Evolutionary conservation across 1,140 invertebrate species (phyloP).

Genomic region (Cydia pomonella): DNA sequence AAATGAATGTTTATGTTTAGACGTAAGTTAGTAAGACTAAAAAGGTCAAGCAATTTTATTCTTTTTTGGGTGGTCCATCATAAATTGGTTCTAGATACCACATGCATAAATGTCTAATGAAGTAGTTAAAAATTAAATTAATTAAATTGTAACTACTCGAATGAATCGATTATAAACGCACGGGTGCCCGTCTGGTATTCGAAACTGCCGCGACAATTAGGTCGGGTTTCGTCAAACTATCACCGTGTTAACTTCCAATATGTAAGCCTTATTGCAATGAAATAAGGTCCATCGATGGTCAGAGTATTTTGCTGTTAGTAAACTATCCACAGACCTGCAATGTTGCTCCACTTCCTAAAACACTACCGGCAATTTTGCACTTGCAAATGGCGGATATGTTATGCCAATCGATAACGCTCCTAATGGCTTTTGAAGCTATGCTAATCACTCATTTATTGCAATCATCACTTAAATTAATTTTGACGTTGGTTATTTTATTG

Average conservation of each 20-base stretch:
- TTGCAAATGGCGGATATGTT: constrained; percentile 24
- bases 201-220: constrained; percentile 49
- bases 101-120: not conserved
- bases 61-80: not conserved
- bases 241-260: constrained; percentile 43
- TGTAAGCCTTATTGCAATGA: not conserved
- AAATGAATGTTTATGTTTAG: not conserved
- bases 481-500: not conserved
- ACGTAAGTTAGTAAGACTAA: not conserved
- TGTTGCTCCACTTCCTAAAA: constrained; percentile 24
- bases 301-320: not conserved
- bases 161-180: constrained; percentile 51
- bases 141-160: not conserved
- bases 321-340: not conserved
- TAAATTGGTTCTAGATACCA: not conserved
- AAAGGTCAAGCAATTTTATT: not conserved
- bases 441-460: not conserved
- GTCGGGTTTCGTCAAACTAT: constrained; percentile 44
- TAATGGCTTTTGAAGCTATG: constrained; percentile 2
- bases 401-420: constrained; percentile 13
- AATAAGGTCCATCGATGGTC: not conserved
- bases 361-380: constrained; percentile 27
- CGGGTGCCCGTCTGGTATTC: constrained; percentile 45
- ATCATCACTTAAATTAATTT: not conserved
- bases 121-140: constrained; percentile 10